phyloP scores from a whole-genome alignment of 2,113 vertebrate species.

The Arothron firmamentum region DNA sequence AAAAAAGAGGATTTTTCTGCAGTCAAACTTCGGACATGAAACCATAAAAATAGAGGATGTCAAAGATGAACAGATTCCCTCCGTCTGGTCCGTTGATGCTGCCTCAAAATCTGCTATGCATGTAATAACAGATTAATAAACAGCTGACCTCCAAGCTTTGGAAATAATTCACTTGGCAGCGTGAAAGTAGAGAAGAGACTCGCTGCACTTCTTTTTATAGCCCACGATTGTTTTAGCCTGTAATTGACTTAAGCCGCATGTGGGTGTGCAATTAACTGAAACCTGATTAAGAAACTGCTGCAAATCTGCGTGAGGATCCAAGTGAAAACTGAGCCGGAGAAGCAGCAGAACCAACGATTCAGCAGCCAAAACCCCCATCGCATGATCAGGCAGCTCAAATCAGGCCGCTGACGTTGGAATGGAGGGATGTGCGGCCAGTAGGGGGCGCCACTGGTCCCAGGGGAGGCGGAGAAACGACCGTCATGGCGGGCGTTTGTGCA shows the following conservation, averaged over 20 bases:
- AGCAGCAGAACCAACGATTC: no score
- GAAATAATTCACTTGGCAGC: conserved; percentile 28
- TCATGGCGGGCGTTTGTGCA: conserved; percentile 16
- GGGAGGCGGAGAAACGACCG: not conserved
- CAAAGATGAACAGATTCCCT: no score
- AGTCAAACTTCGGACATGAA: no score
- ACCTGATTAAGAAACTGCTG: conserved; percentile 53
- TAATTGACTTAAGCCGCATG: conserved; percentile 57
- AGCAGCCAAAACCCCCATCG: no score
- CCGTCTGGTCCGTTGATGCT: no score
- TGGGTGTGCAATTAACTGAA: conserved; percentile 62
- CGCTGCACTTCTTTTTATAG: conserved; percentile 22
- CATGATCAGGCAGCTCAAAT: no score
- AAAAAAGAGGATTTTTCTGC: not conserved
- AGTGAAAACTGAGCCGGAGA: no score
- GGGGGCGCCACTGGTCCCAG: conserved; percentile 2
- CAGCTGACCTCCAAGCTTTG: not conserved
- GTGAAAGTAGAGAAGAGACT: not conserved
- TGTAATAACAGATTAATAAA: not conserved
- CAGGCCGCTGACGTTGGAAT: not conserved
- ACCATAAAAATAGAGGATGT: no score
- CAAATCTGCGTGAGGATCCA: conserved; percentile 46
- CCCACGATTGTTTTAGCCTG: conserved; percentile 37
- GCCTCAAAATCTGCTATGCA: no score
- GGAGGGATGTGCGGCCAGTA: conserved; percentile 1